Evolutionary conservation across 2,113 vertebrate genomes (phyloP).

Genomic region (Zosterops pallidus): DNA sequence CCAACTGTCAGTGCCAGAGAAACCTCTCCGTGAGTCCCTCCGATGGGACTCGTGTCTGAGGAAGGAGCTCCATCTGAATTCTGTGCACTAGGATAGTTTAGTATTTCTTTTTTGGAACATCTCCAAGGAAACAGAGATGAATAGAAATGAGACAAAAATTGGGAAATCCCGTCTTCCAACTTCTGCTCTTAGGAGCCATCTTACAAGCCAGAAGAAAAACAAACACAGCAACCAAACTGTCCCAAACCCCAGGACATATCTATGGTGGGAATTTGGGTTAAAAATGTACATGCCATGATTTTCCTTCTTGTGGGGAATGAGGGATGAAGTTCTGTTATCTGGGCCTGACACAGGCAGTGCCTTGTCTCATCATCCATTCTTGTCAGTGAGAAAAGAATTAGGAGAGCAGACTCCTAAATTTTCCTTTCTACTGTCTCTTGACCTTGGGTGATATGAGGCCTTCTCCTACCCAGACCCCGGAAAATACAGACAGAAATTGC

Average conservation of each 20-base stretch:
- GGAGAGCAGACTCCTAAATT: not conserved
- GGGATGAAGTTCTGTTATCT: not conserved
- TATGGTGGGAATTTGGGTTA: not conserved
- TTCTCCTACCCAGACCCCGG: not conserved
- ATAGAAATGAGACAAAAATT: not conserved
- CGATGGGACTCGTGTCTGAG: conserved; percentile 8
- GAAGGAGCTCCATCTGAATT: conserved; percentile 56
- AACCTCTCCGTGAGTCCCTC: not conserved
- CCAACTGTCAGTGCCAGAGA: conserved; percentile 34
- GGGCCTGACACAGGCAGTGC: not conserved
- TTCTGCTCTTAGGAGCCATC: not conserved
- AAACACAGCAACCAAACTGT: not conserved
- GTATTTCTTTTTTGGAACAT: conserved; percentile 42
- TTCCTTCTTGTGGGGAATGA: not conserved
- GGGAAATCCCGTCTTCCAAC: not conserved
- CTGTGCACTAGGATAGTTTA: conserved; percentile 3
- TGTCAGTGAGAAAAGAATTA: not conserved
- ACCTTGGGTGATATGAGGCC: not conserved
- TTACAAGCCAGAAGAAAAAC: not conserved
- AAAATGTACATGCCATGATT: not conserved
- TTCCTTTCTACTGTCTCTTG: not conserved
- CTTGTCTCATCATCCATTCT: not conserved
- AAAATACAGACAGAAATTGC: not conserved
- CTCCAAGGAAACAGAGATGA: conserved; percentile 37
- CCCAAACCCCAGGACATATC: not conserved